A percentile compares a stretch with the other conserved stretches of the same genome.
These are phyloP conservation scores for Alloscopus bannaensis DNA, from an alignment of 2,888 invertebrate genomes.

Conservation along the genomic window DNA sequence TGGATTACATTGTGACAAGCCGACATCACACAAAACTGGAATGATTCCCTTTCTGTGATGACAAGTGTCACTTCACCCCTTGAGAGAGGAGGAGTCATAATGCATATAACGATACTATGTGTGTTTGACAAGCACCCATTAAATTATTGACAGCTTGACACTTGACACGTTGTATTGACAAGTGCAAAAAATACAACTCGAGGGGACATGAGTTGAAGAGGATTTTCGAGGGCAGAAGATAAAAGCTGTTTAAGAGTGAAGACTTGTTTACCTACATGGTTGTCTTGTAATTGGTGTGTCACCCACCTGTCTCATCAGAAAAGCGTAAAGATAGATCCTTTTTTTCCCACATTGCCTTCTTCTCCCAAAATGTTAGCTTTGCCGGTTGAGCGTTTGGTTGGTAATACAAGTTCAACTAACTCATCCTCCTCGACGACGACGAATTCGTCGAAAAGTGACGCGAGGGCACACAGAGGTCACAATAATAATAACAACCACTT, in stretches of 20 bases:
- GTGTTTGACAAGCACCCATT: slow-evolving; percentile 44
- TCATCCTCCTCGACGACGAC: slow-evolving; percentile 31
- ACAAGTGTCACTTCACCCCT: slow-evolving; percentile 65
- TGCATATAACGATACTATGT: not conserved
- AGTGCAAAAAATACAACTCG: slow-evolving; percentile 25
- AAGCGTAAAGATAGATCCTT: too few species aligned
- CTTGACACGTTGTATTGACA: slow-evolving; percentile 63
- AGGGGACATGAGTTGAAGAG: slow-evolving; percentile 7
- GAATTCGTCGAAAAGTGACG: slow-evolving; percentile 48
- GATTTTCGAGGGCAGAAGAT: slow-evolving; percentile 18
- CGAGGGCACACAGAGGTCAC: slow-evolving; percentile 24
- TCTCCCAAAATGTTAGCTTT: slow-evolving; percentile 70
- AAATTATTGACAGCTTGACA: slow-evolving; percentile 64
- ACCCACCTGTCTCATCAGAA: slow-evolving; percentile 47
- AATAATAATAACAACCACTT: slow-evolving; percentile 19
- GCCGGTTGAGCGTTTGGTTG: slow-evolving; percentile 73
- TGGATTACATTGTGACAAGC: slow-evolving; percentile 44
- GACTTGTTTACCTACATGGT: slow-evolving; percentile 49
- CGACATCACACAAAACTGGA: slow-evolving; percentile 24
- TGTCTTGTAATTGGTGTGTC: slow-evolving; percentile 58
- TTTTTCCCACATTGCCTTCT: too few species aligned
- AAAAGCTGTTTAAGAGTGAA: slow-evolving; percentile 23
- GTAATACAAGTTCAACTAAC: slow-evolving; percentile 47
- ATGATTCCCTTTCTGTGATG: slow-evolving; percentile 19
- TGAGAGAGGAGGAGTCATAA: slow-evolving; percentile 47